Conservation (phyloP, 1,140 invertebrate genomes). For the Oryctes rhinoceros region DNA sequence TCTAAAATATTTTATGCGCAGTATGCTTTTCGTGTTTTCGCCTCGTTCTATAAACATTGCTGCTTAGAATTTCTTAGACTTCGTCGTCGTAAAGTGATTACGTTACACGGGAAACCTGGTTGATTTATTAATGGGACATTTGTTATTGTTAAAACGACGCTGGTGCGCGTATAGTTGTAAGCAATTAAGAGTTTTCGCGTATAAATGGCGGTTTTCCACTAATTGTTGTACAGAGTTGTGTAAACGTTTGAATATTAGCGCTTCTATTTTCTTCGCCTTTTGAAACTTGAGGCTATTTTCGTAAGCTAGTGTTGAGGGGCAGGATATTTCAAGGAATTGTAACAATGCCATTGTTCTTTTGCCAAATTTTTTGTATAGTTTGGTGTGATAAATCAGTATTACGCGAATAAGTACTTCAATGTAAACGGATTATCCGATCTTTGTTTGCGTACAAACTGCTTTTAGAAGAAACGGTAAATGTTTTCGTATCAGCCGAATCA, state of each 20-base stretch:
- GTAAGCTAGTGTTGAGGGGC: neutral
- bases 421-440: no score
- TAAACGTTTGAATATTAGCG: neutral
- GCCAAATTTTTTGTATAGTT: neutral
- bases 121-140: neutral
- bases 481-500: no score
- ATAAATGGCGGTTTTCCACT: no score
- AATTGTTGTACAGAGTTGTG: neutral
- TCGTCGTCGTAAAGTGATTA: neutral
- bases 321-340: neutral
- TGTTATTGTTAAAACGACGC: neutral
- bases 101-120: neutral
- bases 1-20: constrained; percentile 10
- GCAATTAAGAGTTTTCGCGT: no score
- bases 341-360: constrained; percentile 19
- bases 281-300: neutral
- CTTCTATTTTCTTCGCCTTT: neutral
- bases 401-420: no score
- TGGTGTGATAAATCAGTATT: no score
- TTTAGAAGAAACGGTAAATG: no score
- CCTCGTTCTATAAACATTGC: neutral
- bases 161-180: no score
- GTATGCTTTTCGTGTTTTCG: neutral
- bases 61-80: neutral
- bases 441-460: neutral